Evolutionary conservation across 1,140 invertebrate species (phyloP).

Genomic region (Macrosteles quadrilineatus): DNA sequence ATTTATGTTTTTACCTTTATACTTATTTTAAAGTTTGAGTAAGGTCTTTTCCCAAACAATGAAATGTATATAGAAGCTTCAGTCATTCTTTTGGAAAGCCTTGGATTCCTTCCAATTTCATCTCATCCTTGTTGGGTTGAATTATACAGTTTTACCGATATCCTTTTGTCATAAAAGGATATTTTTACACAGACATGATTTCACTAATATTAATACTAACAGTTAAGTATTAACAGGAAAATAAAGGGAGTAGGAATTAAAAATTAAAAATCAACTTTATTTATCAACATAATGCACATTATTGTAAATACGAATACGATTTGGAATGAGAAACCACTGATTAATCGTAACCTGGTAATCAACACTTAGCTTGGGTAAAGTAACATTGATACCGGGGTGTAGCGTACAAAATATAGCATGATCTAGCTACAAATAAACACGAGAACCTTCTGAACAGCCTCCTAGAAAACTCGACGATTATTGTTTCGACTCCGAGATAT

Average conservation of each 20-base stretch:
- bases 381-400: too few species aligned
- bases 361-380: conserved; percentile 13
- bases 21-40: too few species aligned
- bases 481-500: conserved; percentile 1
- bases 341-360: conserved; percentile 8
- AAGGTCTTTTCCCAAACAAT: too few species aligned
- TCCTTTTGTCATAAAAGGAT: too few species aligned
- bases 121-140: too few species aligned
- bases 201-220: too few species aligned
- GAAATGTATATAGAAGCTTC: too few species aligned
- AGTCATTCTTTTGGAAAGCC: too few species aligned
- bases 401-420: conserved; percentile 1
- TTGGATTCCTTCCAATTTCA: too few species aligned
- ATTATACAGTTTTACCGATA: too few species aligned
- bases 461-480: not conserved
- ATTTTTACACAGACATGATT: too few species aligned
- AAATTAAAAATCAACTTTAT: conserved; percentile 31
- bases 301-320: conserved; percentile 28
- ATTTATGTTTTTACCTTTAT: too few species aligned
- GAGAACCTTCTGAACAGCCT: not conserved
- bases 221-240: not conserved
- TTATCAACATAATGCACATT: conserved; percentile 29
- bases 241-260: not conserved
- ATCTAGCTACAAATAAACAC: conserved; percentile 11
- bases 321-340: conserved; percentile 13